Evolutionary conservation across 2,113 vertebrate species (phyloP).

Genomic region (Sturnus vulgaris): DNA sequence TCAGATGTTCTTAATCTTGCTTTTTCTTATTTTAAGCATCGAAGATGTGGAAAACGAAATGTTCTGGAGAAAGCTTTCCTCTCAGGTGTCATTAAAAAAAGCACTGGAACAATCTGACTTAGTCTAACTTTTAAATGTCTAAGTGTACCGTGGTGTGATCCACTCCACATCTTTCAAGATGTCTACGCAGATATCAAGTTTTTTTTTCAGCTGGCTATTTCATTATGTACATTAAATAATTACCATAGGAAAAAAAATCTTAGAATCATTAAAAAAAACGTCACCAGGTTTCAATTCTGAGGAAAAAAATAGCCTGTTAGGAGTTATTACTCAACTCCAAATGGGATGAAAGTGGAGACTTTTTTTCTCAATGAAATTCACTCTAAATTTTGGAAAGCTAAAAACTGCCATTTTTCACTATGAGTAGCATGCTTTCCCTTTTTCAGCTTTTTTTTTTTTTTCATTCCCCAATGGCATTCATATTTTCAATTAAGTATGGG

Average conservation of each 20-base stretch:
- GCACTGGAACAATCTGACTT: neutral
- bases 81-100: neutral
- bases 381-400: neutral
- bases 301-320: neutral
- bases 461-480: neutral
- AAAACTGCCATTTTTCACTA: fast-evolving
- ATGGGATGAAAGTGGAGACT: neutral
- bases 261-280: neutral
- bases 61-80: neutral
- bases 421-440: neutral
- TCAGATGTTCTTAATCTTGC: neutral
- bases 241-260: neutral
- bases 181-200: neutral
- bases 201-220: neutral
- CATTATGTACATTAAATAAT: neutral
- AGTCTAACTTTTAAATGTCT: neutral
- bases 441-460: neutral
- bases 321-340: neutral
- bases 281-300: neutral
- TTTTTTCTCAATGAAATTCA: neutral
- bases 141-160: neutral
- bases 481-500: neutral
- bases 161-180: neutral
- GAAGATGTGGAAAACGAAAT: neutral
- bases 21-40: neutral